These are phyloP conservation scores for Caenorhabditis angaria DNA, from an alignment of 2,888 invertebrate species.

Conservation along the genomic window DNA sequence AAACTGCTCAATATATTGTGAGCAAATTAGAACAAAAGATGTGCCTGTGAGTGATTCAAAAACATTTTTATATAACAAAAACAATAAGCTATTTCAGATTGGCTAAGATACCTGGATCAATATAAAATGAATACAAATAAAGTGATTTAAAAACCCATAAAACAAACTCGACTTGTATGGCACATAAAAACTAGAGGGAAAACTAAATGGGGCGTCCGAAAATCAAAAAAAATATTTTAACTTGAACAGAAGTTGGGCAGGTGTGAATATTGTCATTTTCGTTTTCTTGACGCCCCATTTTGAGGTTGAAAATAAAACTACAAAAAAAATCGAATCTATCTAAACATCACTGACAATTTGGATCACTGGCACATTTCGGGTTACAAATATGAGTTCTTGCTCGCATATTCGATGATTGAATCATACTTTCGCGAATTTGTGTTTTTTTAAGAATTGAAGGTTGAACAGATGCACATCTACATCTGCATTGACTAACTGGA, in stretches of 20 bases:
- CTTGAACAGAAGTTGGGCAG: too few species aligned
- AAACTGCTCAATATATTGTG: conserved; percentile 7
- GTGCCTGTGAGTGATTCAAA: conserved; percentile 24
- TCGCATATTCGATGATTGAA: conserved; percentile 37
- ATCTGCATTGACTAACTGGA: conserved; percentile 31
- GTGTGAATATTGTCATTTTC: too few species aligned
- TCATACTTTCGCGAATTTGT: conserved; percentile 14
- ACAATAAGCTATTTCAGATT: background rate
- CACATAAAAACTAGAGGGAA: background rate
- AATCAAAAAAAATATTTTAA: background rate
- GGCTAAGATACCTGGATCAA: background rate
- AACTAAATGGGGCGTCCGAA: background rate
- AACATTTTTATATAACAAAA: background rate
- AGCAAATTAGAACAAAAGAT: conserved; percentile 12
- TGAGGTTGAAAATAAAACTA: too few species aligned
- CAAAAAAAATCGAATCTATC: too few species aligned
- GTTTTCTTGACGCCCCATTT: too few species aligned
- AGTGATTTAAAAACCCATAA: conserved; percentile 9
- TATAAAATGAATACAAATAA: background rate
- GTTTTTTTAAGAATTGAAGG: background rate
- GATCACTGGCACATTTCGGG: conserved; percentile 29
- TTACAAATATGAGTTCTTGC: conserved; percentile 37
- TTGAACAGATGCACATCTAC: conserved; percentile 4
- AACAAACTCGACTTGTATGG: background rate
- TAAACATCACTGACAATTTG: too few species aligned